Evolutionary conservation across 2,888 invertebrate species (phyloP), one percentile per base, ranked within the genome.

Genomic region (Apamea monoglypha): DNA sequence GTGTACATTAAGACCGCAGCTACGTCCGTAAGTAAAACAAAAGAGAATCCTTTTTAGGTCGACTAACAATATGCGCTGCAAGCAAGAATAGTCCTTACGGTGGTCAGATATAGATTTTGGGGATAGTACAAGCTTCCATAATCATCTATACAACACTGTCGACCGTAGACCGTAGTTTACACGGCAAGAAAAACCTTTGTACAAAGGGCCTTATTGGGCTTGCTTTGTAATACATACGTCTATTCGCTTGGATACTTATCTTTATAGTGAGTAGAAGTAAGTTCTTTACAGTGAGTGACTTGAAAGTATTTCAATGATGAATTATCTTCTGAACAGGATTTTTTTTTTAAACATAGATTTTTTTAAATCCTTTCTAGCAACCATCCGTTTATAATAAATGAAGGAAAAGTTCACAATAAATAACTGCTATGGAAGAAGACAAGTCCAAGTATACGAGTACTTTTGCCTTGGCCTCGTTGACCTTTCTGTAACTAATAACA

Each of bases 401-500:
- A 50, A n/a, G 59, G 32, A 61, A 29, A 47, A n/a, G 12, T 25
- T 47, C 25, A 40, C 16, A 40, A 47, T 47, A 53, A 29, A 25
- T 53, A 40, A 73, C 21, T 6, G n/a, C 2, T 53, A 14, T 47
- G 44, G 32, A 76, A 47, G 21, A 66, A 16, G 16, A 4, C 63
- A 29, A n/a, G 6, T 40, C 25, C 14, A 44, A 47, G 59, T 59
- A 21, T 76, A 74, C 25, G 12, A 59, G 21, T n/a, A 25, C 8
- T 75, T 36, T 53, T 6, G 1, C 68, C 79, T 68, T 79, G 79
- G n/a, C 44, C 32, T 32, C n/a, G n/a, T 56, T 44, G 18, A 50
- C 67, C 47, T 50, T 50, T 67, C 25, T 67, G 29, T 18, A 40
- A 50, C 12, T 78, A 25, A 78, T 68, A 32, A 79, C 25, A 61